phyloP scores from a whole-genome alignment of 2,113 vertebrate genomes.

The Spea bombifrons region DNA sequence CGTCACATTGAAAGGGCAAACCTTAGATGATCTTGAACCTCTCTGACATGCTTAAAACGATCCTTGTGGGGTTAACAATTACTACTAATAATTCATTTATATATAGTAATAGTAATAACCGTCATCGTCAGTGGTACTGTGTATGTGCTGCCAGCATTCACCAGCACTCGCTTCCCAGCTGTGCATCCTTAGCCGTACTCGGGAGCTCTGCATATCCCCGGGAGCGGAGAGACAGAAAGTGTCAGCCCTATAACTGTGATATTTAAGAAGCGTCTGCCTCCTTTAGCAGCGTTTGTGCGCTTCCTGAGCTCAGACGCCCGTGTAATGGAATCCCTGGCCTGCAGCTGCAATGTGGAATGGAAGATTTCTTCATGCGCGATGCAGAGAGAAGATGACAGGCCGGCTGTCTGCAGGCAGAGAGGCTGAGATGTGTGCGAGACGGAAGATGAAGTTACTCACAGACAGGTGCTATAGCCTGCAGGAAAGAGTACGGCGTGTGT shows the following conservation, averaged over 20 bases:
- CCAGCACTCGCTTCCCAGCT: neutral
- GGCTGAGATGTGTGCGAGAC: neutral
- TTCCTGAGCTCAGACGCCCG: conserved; percentile 29
- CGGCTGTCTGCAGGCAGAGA: conserved; percentile 2
- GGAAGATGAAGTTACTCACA: neutral
- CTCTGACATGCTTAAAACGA: too few species aligned
- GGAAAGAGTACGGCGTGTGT: neutral
- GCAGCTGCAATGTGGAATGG: conserved; percentile 33
- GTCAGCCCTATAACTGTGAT: conserved; percentile 39
- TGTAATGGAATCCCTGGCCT: conserved; percentile 45
- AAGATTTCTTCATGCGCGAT: conserved; percentile 19
- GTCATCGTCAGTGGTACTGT: neutral
- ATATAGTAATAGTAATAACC: too few species aligned
- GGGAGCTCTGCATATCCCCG: conserved; percentile 7
- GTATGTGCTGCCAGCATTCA: neutral
- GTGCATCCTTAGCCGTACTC: neutral
- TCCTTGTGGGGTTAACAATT: too few species aligned
- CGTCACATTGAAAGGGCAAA: too few species aligned
- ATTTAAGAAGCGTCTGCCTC: conserved; percentile 28
- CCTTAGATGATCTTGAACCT: too few species aligned
- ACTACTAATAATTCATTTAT: too few species aligned
- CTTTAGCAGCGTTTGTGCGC: conserved; percentile 33
- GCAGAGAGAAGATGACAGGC: conserved; percentile 34
- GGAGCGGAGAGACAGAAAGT: conserved; percentile 22
- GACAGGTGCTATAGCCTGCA: conserved; percentile 18